Base-by-base conservation (phyloP, 2,888 invertebrate species). In the Mallateleia sp. region DNA sequence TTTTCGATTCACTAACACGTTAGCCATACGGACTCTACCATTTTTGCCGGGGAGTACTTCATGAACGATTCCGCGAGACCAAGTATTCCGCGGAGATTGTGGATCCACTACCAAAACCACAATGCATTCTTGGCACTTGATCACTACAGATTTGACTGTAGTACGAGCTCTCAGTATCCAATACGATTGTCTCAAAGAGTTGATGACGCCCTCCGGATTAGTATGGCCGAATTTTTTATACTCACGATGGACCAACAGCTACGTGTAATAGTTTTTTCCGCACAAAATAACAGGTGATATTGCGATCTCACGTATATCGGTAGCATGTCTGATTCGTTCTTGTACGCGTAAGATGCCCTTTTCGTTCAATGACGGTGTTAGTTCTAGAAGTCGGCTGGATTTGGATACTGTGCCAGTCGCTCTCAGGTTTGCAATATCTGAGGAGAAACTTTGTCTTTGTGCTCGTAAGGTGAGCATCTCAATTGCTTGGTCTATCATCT, bases 141-240 rank as follows among this genome's bases (percentile, higher is more conserved):
- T n/a, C n/a, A n/a, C 28, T 9, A 69, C 54, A 3, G 34, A n/a
- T 14, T 24, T 47, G 7, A 67, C 15, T 2, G 50, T 20, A 3
- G n/a, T 11, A 0, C 66, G 66, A 2, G 32, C 32, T 18, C 66
- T 15, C 18, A 67, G 8, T 3, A 67, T 15, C 66, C 47, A 50
- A 20, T 50, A 67, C 8, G 28, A 1, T 18, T 56, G 71, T 25
- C 67, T 28, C 14, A 67, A 14, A 14, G 67, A 4, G 32, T 67
- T 67, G 0, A 67, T 20, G n/a, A 67, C 52, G 14, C 32, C 67
- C 25, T 67, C 67, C 0, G 67, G 67, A 20, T 20, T 67, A 3
- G 67, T n/a, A 6, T 67, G 67, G 1, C 32, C 67, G 22, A 67
- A 67, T 1, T 15, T 34, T 8, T 67, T 34, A 25, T 67, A 52